These are phyloP conservation scores for Catocala nupta DNA, from an alignment of 2,888 invertebrate species.

Conservation along the genomic window DNA sequence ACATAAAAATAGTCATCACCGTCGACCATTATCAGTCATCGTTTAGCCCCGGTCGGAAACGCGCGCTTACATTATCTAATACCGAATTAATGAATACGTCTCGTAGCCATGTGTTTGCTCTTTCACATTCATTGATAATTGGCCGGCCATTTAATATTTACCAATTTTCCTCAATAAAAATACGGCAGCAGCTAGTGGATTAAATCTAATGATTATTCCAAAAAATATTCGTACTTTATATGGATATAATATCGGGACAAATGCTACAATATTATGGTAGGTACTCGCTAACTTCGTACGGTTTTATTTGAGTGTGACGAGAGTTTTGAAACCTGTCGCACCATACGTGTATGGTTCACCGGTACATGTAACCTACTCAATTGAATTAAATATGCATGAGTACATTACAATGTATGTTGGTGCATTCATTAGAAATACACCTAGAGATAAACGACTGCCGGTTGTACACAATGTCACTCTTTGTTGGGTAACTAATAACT, in stretches of 20 bases:
- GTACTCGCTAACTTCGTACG: constrained; percentile 27
- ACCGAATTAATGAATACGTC: constrained; percentile 31
- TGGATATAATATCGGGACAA: constrained; percentile 27
- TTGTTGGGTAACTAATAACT: constrained; percentile 66
- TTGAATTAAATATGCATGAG: constrained; percentile 56
- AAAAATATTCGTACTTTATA: constrained; percentile 14
- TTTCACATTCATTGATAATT: constrained; percentile 39
- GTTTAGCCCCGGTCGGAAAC: constrained; percentile 37
- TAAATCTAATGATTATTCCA: constrained; percentile 31
- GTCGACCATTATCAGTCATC: constrained; percentile 43
- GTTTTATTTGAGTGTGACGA: constrained; percentile 33
- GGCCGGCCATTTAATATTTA: constrained; percentile 20
- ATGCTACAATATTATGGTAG: constrained; percentile 36
- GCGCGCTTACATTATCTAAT: constrained; percentile 35
- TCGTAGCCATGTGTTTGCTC: constrained; percentile 29
- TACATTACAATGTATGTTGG: constrained; percentile 64
- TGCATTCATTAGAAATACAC: constrained; percentile 76
- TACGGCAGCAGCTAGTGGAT: constrained; percentile 28
- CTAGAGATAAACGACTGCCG: constrained; percentile 76
- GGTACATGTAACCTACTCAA: constrained; percentile 43
- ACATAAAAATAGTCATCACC: constrained; percentile 52
- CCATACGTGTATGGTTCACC: constrained; percentile 28
- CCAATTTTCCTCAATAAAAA: constrained; percentile 29
- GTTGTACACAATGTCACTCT: constrained; percentile 70
- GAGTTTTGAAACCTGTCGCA: constrained; percentile 31